phyloP scores from a whole-genome alignment of 2,113 vertebrate genomes.

The Rhipidura dahli region DNA sequence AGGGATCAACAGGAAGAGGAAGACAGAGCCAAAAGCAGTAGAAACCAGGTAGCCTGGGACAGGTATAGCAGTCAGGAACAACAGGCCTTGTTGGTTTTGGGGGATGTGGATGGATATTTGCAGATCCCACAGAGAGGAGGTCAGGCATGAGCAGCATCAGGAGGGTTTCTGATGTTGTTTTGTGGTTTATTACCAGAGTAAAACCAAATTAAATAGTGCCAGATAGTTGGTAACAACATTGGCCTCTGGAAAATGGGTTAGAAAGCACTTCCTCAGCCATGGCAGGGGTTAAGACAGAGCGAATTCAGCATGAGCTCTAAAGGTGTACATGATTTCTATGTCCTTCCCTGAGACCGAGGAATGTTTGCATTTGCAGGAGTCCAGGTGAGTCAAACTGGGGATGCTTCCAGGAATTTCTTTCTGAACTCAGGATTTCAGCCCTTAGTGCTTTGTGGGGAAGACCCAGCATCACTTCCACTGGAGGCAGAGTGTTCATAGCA shows the following conservation, averaged over 20 bases:
- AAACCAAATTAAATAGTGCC: not conserved
- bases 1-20: not conserved
- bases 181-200: not conserved
- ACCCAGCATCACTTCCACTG: not conserved
- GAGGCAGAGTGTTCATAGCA: not conserved
- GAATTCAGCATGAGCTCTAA: not conserved
- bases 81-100: not conserved
- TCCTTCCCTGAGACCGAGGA: not conserved
- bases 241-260: not conserved
- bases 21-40: not conserved
- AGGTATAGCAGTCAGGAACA: not conserved
- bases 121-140: not conserved
- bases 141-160: not conserved
- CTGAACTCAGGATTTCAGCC: not conserved
- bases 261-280: not conserved
- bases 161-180: not conserved
- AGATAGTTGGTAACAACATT: not conserved
- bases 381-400: not conserved
- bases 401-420: not conserved
- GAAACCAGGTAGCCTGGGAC: not conserved
- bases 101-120: not conserved
- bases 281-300: not conserved
- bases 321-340: rapidly evolving
- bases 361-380: not conserved
- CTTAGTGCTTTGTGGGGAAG: not conserved